phyloP scores from a whole-genome alignment of 2,797 vertebrate species.

The Neosilurus mollespiculum region DNA sequence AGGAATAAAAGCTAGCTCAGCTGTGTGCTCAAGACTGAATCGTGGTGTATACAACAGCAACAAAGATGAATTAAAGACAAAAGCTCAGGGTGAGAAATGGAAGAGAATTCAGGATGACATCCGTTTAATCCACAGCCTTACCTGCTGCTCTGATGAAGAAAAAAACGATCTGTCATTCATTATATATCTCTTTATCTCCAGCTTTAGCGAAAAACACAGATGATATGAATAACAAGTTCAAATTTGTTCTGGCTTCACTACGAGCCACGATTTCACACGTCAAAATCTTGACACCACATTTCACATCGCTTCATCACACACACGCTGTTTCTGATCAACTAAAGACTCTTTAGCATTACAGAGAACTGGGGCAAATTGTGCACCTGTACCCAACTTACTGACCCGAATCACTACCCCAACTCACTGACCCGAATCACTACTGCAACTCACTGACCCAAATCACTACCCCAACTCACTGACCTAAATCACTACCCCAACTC shows the following conservation, averaged over 20 bases:
- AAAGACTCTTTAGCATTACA: neutral
- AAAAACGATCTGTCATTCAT: neutral
- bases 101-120: neutral
- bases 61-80: neutral
- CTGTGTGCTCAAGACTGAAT: neutral
- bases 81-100: conserved; percentile 16
- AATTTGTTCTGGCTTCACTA: neutral
- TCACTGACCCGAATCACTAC: no score
- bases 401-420: no score
- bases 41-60: neutral
- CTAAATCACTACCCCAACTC: no score
- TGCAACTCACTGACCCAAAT: no score
- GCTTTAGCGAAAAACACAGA: conserved; percentile 1
- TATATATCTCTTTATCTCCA: neutral
- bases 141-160: neutral
- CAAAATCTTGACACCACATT: neutral
- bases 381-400: neutral
- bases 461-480: no score
- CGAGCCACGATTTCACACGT: neutral
- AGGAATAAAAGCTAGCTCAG: neutral
- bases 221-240: conserved; percentile 2
- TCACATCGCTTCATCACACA: neutral
- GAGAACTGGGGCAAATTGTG: neutral
- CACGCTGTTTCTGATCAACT: neutral
- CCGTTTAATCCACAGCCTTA: neutral